Percentiles rank a stretch among this genome's conserved stretches.
These are phyloP conservation scores for Zalophus californianus DNA, from an alignment of 2,797 vertebrate species.

Conservation along the genomic window DNA sequence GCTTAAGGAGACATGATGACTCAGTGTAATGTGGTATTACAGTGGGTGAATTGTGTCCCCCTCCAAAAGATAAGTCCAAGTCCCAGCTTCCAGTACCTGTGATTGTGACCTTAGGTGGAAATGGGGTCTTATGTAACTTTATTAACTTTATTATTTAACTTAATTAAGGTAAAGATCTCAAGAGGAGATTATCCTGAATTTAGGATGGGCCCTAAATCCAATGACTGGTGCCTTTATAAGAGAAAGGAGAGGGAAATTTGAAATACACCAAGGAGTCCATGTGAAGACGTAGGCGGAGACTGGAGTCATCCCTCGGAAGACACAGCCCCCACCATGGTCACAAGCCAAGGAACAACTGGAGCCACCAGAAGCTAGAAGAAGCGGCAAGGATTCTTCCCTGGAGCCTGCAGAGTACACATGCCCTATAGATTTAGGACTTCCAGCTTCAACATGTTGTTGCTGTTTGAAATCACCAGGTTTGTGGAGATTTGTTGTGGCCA, in stretches of 20 bases:
- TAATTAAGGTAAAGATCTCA: not conserved
- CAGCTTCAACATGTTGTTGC: not conserved
- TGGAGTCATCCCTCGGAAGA: no score
- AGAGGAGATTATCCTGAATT: not conserved
- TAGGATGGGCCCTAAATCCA: not conserved
- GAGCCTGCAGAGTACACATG: no score
- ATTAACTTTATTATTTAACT: no score
- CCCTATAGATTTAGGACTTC: not conserved
- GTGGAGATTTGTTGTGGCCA: not conserved
- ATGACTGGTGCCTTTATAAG: not conserved
- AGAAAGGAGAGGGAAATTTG: not conserved
- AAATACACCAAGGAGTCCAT: not conserved
- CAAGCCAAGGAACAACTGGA: fast-evolving
- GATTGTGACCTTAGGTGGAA: not conserved
- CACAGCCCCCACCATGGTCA: no score
- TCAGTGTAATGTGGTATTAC: no score
- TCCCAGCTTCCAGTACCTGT: not conserved
- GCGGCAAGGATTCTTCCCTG: not conserved
- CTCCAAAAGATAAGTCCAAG: not conserved
- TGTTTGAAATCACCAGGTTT: not conserved
- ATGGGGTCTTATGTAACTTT: not conserved
- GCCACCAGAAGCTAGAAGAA: not conserved
- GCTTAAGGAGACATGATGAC: not conserved
- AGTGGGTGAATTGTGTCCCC: not conserved
- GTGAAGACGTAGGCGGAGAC: not conserved